Conservation (phyloP, 2,113 vertebrate genomes). For the Pygoscelis adeliae region DNA sequence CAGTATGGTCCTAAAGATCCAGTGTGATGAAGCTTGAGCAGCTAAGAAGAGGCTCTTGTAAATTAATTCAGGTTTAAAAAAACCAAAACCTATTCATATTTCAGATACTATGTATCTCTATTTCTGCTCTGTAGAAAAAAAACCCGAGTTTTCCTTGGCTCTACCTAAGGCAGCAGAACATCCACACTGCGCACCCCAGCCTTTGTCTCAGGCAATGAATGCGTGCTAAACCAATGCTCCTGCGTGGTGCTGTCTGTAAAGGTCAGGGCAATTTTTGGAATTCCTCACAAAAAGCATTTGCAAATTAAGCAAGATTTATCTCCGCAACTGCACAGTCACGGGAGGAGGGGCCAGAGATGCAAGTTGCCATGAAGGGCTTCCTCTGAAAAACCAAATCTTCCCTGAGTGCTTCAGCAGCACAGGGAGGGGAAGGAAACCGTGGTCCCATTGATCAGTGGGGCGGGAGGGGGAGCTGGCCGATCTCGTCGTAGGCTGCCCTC, state of each 20-base stretch:
- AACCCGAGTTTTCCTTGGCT: fast-evolving
- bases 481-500: neutral
- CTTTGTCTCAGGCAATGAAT: neutral
- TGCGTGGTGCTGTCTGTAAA: neutral
- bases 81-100: fast-evolving
- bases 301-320: neutral
- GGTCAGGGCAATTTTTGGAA: neutral
- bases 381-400: neutral
- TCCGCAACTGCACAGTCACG: neutral
- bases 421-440: neutral
- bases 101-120: neutral
- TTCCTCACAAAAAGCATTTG: neutral
- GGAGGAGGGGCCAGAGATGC: neutral
- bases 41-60: neutral
- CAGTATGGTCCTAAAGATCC: neutral
- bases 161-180: neutral
- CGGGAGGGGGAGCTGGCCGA: neutral
- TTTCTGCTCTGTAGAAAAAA: neutral
- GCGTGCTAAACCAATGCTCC: neutral
- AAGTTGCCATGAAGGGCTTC: neutral
- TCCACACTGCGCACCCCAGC: fast-evolving
- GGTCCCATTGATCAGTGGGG: neutral
- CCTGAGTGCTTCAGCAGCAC: neutral
- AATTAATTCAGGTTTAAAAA: neutral
- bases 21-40: neutral